Conservation (phyloP, 2,797 vertebrate genomes). For the Sciaenops ocellatus region DNA sequence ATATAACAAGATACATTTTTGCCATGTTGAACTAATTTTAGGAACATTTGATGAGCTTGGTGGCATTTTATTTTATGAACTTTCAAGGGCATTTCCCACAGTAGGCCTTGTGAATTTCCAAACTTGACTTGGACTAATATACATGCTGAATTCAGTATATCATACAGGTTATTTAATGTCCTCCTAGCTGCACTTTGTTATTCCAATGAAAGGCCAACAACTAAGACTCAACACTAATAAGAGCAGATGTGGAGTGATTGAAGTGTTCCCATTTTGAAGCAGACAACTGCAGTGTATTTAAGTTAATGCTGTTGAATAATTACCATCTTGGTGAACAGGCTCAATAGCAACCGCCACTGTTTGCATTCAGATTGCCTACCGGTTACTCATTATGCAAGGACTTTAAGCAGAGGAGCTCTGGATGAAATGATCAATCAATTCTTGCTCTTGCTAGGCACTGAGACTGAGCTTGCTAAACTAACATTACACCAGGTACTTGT, state of each 20-base stretch:
- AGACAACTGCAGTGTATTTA: constrained; percentile 52
- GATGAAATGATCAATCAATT: constrained; percentile 66
- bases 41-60: constrained; percentile 46
- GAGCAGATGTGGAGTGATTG: constrained; percentile 47
- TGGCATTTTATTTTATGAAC: constrained; percentile 60
- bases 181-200: constrained; percentile 13
- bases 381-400: constrained; percentile 62
- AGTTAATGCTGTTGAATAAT: constrained; percentile 71
- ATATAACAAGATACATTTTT: constrained; percentile 26
- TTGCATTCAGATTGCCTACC: constrained; percentile 66
- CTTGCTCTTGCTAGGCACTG: constrained; percentile 31
- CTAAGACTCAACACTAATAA: constrained; percentile 45
- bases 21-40: constrained; percentile 25
- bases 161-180: constrained; percentile 42
- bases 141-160: constrained; percentile 15
- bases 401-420: constrained; percentile 46
- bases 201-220: constrained; percentile 45
- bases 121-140: constrained; percentile 27
- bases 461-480: constrained; percentile 37
- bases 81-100: constrained; percentile 26
- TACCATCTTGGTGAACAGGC: constrained; percentile 50
- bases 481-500: constrained; percentile 37
- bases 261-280: constrained; percentile 51
- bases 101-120: constrained; percentile 14
- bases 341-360: constrained; percentile 53